Base-by-base conservation (phyloP, 2,113 vertebrate genomes). In the Phycodurus eques region DNA sequence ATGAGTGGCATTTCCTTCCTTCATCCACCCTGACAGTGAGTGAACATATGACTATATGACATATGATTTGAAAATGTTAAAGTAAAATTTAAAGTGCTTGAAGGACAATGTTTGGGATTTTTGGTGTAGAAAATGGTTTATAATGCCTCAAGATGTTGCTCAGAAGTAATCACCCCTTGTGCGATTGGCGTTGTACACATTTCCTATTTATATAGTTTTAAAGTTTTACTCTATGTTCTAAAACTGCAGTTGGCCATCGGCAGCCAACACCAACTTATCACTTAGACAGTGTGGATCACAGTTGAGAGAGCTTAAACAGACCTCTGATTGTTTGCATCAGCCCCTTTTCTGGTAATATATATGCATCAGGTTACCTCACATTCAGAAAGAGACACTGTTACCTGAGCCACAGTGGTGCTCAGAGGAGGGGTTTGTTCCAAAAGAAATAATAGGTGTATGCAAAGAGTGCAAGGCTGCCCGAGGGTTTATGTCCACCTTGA, bases 291-390 rank as follows among this genome's bases (percentile, higher is more conserved):
- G 51, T 80, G 54, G 47, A 74, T 47, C 61, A 65, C 75, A 49
- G 78, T 73, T 82, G 74, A 35, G 44, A 72, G 71, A 74, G 75
- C 68, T 46, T 61, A 84, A 90, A 93, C 92, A 92, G 89, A 87
- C 67, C 44, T 64, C 47, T 70, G 62, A 92, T 92, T 93, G 91
- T 92, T 72, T 47, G 33, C 56, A 57, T 71, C 70, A 75, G 75
- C 81, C 87, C 70, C 2, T 82, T 87, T 82, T 81, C 73, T 74
- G 80, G 81, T 80, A 69, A 75, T 60, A n/a, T 57, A 39, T 79
- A 75, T 86, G 91, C 86, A 76, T 92, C 91, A 42, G 86, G 86
- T 93, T 93, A 91, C 91, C 70, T 54, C 59, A 72, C 72, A 83
- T 77, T 82, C 69, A 65, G 65, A 74, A 80, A 73, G 82, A 57